Base-by-base conservation (phyloP, 2,888 invertebrate genomes). In the Embidobia sp. region DNA sequence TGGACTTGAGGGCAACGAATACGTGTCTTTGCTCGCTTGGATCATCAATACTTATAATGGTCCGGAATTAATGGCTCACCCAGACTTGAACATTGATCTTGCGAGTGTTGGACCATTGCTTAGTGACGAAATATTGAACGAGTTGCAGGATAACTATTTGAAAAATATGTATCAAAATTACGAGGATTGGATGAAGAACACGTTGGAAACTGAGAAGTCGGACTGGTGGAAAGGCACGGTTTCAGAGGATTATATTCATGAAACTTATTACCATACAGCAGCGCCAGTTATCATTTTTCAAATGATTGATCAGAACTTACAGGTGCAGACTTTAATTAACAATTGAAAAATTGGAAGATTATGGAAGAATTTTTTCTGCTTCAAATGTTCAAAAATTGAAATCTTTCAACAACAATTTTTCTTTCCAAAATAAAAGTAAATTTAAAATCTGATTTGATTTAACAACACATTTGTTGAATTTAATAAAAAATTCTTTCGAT, bases 261-360 rank as follows among this genome's bases (percentile, higher is more conserved):
- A 95, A 84, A 94, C 94, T 80, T 97, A 95, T 86, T 97, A 94
- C 90, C 95, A 97, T 88, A 98, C 98, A 1, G 95, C 96, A 55
- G 95, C 98, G 31, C 98, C 99, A 2, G 95, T 98, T 77, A 97
- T 98, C 72, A 96, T 99, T 79, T 98, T 98, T 90, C 97, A 98
- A 90, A 99, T 99, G 98, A 96, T 99, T 77, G 97, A 98, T 90
- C 98, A 99, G 91, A 97, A 98, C 91, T 92, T 99, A 73, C 95
- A 96, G 88, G 79, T 77, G 44, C 2, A n/a, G n/a, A n/a, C n/a
- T n/a, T n/a, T n/a, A n/a, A n/a, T n/a, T n/a, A n/a, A n/a, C n/a
- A n/a, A n/a, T n/a, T n/a, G n/a, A n/a, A n/a, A n/a, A n/a, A n/a
- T n/a, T n/a, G n/a, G n/a, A n/a, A n/a, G n/a, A n/a, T n/a, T n/a